phyloP scores from a whole-genome alignment of 1,140 invertebrate species.

The Calliphora vicina region DNA sequence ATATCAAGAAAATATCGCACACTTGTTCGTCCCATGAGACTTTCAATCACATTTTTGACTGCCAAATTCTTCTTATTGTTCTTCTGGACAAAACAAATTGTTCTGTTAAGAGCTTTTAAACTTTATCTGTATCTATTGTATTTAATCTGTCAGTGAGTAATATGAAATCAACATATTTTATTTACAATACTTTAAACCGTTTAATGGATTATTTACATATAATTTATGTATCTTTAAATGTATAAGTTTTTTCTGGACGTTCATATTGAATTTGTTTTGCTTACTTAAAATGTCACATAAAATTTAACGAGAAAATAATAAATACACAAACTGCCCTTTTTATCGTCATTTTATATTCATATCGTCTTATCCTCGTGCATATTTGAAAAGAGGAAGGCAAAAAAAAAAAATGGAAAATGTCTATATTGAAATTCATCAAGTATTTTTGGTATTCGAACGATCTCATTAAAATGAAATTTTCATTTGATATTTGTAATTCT shows the following conservation, averaged over 20 bases:
- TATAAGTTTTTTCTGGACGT: no score
- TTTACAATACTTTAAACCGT: not conserved
- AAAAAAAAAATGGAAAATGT: not conserved
- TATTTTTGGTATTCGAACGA: not conserved
- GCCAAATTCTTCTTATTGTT: no score
- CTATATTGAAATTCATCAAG: not conserved
- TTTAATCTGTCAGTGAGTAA: no score
- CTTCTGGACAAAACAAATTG: no score
- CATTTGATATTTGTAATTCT: not conserved
- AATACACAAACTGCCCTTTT: not conserved
- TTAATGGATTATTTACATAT: not conserved
- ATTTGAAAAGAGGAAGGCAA: not conserved
- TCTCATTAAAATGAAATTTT: slow-evolving; percentile 13
- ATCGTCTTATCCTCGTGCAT: not conserved
- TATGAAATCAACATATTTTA: not conserved
- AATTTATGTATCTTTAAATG: not conserved
- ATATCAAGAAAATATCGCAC: no score
- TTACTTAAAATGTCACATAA: not conserved
- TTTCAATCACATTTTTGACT: no score
- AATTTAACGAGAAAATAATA: not conserved
- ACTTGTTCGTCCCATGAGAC: no score
- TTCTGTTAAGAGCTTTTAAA: no score
- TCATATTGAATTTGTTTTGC: not conserved
- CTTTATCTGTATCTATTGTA: no score
- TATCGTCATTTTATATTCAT: slow-evolving; percentile 5